Base-by-base conservation (phyloP, 2,113 vertebrate genomes). In the Menura novaehollandiae region DNA sequence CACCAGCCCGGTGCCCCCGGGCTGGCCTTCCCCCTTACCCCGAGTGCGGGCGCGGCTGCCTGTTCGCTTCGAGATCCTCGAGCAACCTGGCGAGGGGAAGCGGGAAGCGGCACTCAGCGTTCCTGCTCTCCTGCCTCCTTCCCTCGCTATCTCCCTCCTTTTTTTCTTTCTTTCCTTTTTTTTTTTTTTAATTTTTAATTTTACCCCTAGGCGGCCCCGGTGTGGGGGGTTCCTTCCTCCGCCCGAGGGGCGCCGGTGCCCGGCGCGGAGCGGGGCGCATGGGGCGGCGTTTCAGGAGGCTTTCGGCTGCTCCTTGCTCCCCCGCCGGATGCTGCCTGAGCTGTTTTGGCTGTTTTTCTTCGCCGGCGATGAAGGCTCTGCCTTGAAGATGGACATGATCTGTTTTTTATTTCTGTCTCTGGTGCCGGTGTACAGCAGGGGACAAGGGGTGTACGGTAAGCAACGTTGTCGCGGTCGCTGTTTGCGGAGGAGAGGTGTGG, bases 371-470 rank as follows among this genome's bases (percentile, higher is more conserved):
- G 97, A 93, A 74, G 96, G 77, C 89, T 91, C 92, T 93, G 93
- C 86, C 88, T 88, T 96, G 96, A 97, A 97, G 96, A 98, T 98
- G 97, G 97, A 97, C 95, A 87, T 94, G 52, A 91, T 97, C 59
- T 97, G 91, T 2, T n/a, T 97, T 84, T 92, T 97, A 52, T 89
- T 97, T 35, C 92, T 98, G 53, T 92, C 97, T 66, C 90, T 97
- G 83, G 85, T 96, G 83, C 97, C 97, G 28, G 93, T 60, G 51
- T 91, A 92, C 93, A 96, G 88, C 96, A 67, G 92, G 63, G 97
- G 97, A 85, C 97, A 98, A 93, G 97, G 97, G 73, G 97, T 97
- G 53, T 97, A 98, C 58, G 97, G 97, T 98, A 97, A 98, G 97
- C 68, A 55, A 53, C 41, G 66, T 1, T 67, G 43, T 55, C 21